Percentiles rank a stretch among this genome's conserved stretches.
Evolutionary conservation across 2,888 invertebrate species (phyloP).

Genomic region (Pollenia griseotomentosa): DNA sequence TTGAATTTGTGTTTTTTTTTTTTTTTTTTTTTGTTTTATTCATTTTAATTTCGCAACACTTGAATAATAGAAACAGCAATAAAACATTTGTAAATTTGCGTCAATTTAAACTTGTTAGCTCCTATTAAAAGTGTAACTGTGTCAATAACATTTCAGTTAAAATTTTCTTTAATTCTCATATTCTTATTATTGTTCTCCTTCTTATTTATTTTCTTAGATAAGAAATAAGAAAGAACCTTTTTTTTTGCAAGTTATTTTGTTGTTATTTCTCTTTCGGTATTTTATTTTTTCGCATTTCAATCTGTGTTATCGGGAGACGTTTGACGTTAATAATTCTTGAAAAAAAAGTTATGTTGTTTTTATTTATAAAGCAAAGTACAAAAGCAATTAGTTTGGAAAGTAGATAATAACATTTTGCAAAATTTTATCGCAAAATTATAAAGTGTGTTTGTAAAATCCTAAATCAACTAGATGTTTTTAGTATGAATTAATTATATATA

Average conservation of each 20-base stretch:
- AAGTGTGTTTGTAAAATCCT: neutral
- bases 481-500: no score
- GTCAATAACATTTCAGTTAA: slow-evolving; percentile 69
- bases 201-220: slow-evolving; percentile 39
- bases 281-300: neutral
- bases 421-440: slow-evolving; percentile 20
- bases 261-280: neutral
- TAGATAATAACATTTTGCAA: neutral
- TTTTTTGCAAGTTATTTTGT: neutral
- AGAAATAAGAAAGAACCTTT: slow-evolving; percentile 13
- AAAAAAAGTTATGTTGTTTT: neutral
- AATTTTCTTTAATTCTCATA: slow-evolving; percentile 14
- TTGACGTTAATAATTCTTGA: slow-evolving; percentile 15
- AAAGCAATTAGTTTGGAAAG: slow-evolving; percentile 16
- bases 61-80: neutral
- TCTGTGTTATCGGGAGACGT: slow-evolving; percentile 39
- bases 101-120: slow-evolving; percentile 68
- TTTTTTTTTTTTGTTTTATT: neutral
- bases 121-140: slow-evolving; percentile 68
- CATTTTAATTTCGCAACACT: neutral
- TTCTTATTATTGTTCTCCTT: neutral
- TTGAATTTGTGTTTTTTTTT: neutral
- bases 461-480: no score
- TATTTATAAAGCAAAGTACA: neutral
- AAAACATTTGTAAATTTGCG: slow-evolving; percentile 54